phyloP scores from a whole-genome alignment of 2,797 vertebrate species.

The Poecile montanus region DNA sequence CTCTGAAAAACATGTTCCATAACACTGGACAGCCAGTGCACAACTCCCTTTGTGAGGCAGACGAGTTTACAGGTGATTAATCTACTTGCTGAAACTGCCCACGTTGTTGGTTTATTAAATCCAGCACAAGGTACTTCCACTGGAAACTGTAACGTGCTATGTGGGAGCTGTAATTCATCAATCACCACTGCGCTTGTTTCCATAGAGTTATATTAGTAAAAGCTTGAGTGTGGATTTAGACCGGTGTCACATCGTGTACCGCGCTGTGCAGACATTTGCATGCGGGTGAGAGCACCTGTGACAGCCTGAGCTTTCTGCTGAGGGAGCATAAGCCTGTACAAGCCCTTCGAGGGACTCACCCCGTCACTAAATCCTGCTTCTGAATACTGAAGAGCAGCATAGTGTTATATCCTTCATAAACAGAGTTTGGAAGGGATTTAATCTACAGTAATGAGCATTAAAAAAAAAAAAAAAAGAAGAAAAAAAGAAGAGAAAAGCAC shows the following conservation, averaged over 20 bases:
- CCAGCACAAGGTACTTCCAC: neutral
- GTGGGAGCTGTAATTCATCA: conserved; percentile 48
- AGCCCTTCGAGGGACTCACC: neutral
- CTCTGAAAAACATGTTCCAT: neutral
- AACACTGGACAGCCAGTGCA: fast-evolving
- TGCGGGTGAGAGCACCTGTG: neutral
- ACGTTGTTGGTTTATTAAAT: neutral
- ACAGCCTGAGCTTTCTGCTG: neutral
- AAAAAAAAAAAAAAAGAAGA: neutral
- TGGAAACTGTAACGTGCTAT: neutral
- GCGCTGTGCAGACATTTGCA: neutral
- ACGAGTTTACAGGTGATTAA: conserved; percentile 22
- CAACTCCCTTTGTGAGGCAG: neutral
- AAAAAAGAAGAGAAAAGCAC: neutral
- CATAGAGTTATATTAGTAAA: conserved; percentile 45
- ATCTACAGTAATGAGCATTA: neutral
- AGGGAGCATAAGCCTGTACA: neutral
- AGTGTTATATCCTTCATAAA: neutral
- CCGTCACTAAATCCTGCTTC: neutral
- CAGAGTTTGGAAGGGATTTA: neutral
- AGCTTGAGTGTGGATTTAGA: neutral
- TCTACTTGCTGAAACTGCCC: neutral
- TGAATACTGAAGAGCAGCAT: neutral
- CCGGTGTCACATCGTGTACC: fast-evolving
- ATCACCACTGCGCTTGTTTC: conserved; percentile 30